Conservation (phyloP, 2,888 invertebrate species). For the Acleris literana region DNA sequence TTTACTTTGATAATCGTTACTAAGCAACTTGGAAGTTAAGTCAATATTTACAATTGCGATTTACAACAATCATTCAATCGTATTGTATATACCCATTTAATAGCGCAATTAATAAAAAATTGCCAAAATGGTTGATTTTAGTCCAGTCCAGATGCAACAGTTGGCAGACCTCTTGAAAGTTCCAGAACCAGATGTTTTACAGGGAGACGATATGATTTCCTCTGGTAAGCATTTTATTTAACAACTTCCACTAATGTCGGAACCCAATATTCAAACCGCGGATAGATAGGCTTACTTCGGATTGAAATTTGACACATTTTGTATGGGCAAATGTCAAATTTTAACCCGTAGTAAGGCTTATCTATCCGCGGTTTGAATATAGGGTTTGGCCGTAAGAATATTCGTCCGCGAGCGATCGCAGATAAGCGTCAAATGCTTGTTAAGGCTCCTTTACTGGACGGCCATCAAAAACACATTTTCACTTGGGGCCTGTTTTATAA, state of each 20-base stretch:
- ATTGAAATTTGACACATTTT: too few relatives aligned
- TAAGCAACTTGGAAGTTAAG: conserved; percentile 17
- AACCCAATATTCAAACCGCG: too few relatives aligned
- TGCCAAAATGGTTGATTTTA: conserved; percentile 60
- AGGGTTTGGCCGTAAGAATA: too few relatives aligned
- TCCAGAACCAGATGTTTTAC: conserved; percentile 73
- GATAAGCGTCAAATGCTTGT: too few relatives aligned
- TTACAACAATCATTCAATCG: not conserved
- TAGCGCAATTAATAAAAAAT: not conserved
- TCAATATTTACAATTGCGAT: conserved; percentile 20
- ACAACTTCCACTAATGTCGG: not conserved
- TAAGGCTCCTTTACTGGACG: too few relatives aligned
- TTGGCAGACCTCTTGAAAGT: conserved; percentile 63
- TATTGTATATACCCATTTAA: not conserved
- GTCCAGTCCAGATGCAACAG: conserved; percentile 60
- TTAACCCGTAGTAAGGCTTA: too few relatives aligned
- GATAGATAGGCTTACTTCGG: too few relatives aligned
- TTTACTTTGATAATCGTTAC: not conserved
- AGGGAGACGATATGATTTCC: conserved; percentile 66
- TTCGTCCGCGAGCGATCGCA: too few relatives aligned
- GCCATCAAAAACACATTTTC: too few relatives aligned
- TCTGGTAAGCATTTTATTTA: conserved; percentile 48
- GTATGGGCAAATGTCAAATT: too few relatives aligned
- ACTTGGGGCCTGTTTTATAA: too few relatives aligned
- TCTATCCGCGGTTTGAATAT: too few relatives aligned